Evolutionary conservation across 2,888 invertebrate species (phyloP).

Genomic region (Lasioglossum malachurum): DNA sequence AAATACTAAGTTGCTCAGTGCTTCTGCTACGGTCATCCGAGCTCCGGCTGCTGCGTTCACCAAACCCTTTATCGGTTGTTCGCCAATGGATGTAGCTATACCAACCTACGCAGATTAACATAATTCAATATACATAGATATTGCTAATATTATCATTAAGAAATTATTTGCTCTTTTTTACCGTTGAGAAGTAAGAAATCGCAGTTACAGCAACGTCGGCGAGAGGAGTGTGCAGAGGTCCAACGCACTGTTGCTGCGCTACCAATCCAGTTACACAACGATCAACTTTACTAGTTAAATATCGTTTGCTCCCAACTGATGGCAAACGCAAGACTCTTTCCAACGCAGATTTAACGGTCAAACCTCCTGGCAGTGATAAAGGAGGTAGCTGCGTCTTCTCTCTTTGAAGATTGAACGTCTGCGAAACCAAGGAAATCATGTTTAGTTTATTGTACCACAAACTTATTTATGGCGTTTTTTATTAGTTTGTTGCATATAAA

Average conservation of each 20-base stretch:
- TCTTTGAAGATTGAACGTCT: slow-evolving; percentile 88
- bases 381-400: slow-evolving; percentile 85
- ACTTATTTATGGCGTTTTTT: not conserved
- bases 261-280: slow-evolving; percentile 97
- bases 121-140: not conserved
- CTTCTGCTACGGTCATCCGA: slow-evolving; percentile 97
- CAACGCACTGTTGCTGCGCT: slow-evolving; percentile 99
- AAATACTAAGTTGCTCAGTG: slow-evolving; percentile 95
- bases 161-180: slow-evolving; percentile 76
- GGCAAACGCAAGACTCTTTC: slow-evolving; percentile 94
- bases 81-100: slow-evolving; percentile 97
- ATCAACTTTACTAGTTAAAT: slow-evolving; percentile 97
- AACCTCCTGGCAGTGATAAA: slow-evolving; percentile 86
- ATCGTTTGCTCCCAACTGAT: slow-evolving; percentile 97
- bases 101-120: slow-evolving; percentile 86
- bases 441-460: not conserved
- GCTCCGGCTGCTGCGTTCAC: slow-evolving; percentile 94
- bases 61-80: slow-evolving; percentile 97
- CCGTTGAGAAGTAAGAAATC: slow-evolving; percentile 92
- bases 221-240: slow-evolving; percentile 97
- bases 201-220: slow-evolving; percentile 97
- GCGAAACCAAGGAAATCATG: slow-evolving; percentile 19
- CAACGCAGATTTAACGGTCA: slow-evolving; percentile 89
- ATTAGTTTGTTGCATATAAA: no score
- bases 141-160: not conserved